phyloP scores from a whole-genome alignment of 2,888 invertebrate genomes.

The Tetranychus truncatus region DNA sequence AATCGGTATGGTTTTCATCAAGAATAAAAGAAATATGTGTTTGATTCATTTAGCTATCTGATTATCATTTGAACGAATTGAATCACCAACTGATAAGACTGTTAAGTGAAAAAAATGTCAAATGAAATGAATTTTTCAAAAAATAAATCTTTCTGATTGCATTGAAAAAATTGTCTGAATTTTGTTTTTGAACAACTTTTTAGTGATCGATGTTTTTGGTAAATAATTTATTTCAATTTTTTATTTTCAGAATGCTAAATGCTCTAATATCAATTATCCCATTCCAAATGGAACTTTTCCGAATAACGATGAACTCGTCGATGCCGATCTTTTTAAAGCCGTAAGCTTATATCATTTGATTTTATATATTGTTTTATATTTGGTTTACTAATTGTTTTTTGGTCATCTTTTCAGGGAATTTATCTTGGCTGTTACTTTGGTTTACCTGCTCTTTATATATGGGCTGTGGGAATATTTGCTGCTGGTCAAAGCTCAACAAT shows the following conservation, averaged over 20 bases:
- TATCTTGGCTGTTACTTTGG: conserved; percentile 40
- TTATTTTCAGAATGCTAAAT: conserved; percentile 30
- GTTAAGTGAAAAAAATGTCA: too few species aligned
- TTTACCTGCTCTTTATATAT: conserved; percentile 36
- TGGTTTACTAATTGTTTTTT: not conserved
- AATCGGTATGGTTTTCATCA: too few species aligned
- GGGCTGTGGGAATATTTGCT: conserved; percentile 40
- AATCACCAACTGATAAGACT: too few species aligned
- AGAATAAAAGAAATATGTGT: too few species aligned
- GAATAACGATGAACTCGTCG: conserved; percentile 39
- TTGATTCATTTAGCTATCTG: too few species aligned
- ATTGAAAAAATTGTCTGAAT: too few species aligned
- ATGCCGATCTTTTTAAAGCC: conserved; percentile 50
- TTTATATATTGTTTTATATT: not conserved
- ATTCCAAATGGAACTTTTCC: conserved; percentile 29
- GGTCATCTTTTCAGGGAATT: conserved; percentile 29
- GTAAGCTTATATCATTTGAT: conserved; percentile 22
- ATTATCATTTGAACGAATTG: too few species aligned
- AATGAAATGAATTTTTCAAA: too few species aligned
- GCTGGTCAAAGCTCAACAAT: conserved; percentile 40
- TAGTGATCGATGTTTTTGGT: too few species aligned
- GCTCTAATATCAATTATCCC: conserved; percentile 25
- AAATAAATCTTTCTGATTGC: too few species aligned
- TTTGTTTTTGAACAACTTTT: too few species aligned
- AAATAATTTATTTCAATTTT: too few species aligned